These are phyloP conservation scores for Fopius arisanus DNA, from an alignment of 1,140 invertebrate species.

Conservation along the genomic window DNA sequence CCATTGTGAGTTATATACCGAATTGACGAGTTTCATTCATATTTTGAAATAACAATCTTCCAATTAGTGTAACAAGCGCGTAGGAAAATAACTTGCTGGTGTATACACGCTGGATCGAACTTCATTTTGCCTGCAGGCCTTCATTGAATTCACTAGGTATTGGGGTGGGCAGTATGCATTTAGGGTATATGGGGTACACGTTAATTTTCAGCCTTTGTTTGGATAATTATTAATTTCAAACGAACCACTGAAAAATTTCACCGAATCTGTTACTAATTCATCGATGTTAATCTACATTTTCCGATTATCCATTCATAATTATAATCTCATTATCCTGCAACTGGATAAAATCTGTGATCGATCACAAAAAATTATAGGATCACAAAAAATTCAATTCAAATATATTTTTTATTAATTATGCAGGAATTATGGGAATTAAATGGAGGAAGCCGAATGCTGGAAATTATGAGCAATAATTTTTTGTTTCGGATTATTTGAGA, in stretches of 20 bases:
- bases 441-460: no score
- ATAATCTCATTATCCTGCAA: no score
- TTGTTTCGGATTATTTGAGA: background rate
- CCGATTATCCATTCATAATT: no score
- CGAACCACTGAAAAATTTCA: no score
- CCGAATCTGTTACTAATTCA: no score
- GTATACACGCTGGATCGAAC: background rate
- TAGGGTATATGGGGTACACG: background rate
- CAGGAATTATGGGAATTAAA: no score
- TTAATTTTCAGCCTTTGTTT: background rate
- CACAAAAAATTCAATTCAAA: no score
- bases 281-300: no score
- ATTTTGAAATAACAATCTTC: background rate
- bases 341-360: no score
- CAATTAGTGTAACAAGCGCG: conserved; percentile 1
- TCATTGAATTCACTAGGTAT: background rate
- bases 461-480: no score
- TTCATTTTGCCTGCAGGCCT: background rate
- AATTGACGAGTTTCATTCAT: background rate
- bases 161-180: background rate
- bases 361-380: no score
- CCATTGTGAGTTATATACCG: background rate
- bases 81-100: background rate
- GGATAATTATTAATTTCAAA: background rate
- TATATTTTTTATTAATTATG: no score